phyloP scores from a whole-genome alignment of 1,140 invertebrate species.

The Drosophila dunni region DNA sequence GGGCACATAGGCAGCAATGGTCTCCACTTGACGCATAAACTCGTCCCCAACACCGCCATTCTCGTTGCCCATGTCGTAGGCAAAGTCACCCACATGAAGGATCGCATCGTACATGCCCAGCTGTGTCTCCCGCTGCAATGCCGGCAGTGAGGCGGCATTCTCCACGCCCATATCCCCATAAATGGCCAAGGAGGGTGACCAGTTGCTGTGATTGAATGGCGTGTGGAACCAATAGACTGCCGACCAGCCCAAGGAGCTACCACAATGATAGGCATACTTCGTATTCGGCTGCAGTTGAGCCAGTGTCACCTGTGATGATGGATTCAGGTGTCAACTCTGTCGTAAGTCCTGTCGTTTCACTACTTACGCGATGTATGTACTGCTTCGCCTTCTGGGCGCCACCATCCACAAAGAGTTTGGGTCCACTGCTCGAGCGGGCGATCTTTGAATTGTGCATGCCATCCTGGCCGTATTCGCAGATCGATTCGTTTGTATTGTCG shows the following conservation, averaged over 20 bases:
- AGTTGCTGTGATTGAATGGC: conserved; percentile 87
- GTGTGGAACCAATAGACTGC: conserved; percentile 91
- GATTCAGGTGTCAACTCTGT: neutral
- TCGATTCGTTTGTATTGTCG: conserved; percentile 88
- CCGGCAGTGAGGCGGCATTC: conserved; percentile 93
- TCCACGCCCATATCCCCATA: conserved; percentile 97
- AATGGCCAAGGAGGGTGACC: conserved; percentile 92
- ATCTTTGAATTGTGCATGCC: conserved; percentile 73
- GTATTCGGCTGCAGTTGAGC: conserved; percentile 87
- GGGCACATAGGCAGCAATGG: conserved; percentile 93
- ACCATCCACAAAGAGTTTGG: conserved; percentile 90
- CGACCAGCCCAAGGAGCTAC: conserved; percentile 93
- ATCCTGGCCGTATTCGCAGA: conserved; percentile 92
- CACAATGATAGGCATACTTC: conserved; percentile 93
- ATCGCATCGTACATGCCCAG: conserved; percentile 93
- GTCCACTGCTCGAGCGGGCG: conserved; percentile 85
- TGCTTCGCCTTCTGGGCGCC: conserved; percentile 88
- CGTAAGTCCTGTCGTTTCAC: conserved; percentile 74
- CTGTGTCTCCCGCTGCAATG: conserved; percentile 93
- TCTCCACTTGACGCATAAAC: conserved; percentile 96
- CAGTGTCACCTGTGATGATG: conserved; percentile 86
- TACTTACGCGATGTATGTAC: conserved; percentile 92
- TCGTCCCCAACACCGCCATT: conserved; percentile 93
- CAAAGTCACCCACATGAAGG: conserved; percentile 97
- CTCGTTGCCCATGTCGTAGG: conserved; percentile 96